Evolutionary conservation across 92 coral and sea anemone genomes (phyloP), one percentile per base, ranked within the genome.

Genomic region (Siderastrea radians): DNA sequence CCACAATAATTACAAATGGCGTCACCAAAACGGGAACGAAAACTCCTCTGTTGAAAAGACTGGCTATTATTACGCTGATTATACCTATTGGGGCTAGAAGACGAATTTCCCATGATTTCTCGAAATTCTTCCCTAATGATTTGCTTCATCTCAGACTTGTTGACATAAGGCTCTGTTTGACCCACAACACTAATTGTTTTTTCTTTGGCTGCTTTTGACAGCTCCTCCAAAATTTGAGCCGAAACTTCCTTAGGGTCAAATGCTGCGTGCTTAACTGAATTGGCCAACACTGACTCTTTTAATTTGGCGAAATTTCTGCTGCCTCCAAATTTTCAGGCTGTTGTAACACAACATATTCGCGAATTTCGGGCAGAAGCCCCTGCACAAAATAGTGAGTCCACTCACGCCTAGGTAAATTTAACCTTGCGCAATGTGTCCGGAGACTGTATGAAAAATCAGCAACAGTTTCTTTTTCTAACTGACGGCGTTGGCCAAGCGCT

Each of bases 301-400:
- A 67, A 19, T 44, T 52, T 6, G 12, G 79, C 65, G 3, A 59
- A 61, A 50, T 84, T 74, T 84, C 89, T 12, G 74, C 82, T 8
- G 65, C 74, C 43, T 85, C 75, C 15, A 85, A 85, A 85, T n/a
- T 75, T 4, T 75, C 71, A 14, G 83, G 76, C 43, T 85, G 83
- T 61, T 85, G 76, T 6, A 85, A 54, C 0, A 85, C 54, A 51
- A 77, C 68, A 38, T 85, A 85, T 5, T 59, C 71, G 14, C 68
- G 67, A 1, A 85, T 47, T 26, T 85, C 50, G 45, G 83, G 89
- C 15, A 74, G 17, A 4, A 75, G 59, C 4, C 82, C 76, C 46
- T 85, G 77, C 2, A 85, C 38, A 45, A 85, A 75, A 63, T 60
- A 13, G 50, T 75, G 89, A 4, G 64, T 76, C 88, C 81, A 72